Base-by-base conservation (phyloP, 2,888 invertebrate genomes). In the Drosophila parthenogenetica region DNA sequence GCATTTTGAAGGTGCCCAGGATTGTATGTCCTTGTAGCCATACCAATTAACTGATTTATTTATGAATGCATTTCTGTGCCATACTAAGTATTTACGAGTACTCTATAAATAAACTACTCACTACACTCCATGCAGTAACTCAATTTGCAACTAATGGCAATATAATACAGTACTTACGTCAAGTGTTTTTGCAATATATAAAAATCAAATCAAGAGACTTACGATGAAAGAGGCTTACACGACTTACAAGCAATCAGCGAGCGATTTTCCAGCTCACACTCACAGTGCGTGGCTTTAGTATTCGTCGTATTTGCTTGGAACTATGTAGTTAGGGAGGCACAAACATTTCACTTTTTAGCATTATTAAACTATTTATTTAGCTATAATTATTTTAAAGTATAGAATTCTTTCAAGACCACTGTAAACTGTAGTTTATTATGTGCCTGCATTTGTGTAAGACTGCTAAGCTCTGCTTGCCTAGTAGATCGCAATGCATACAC, bases 131-230 rank as follows among this genome's bases (percentile, higher is more conserved):
- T 17, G 25, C 39, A 25, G 11, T 25, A 51, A 13, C 40, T 25
- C 39, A 53, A 25, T 53, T 53, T 14, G 14, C 13, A 13, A 16
- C 53, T 40, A 29, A 40, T 53, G 25, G 22, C 8, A 25, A 14
- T 51, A 40, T 53, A 13, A 40, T 40, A 40, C 17, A 43, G 13
- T 35, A 13, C 35, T 35, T 29, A 29, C 3, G 3, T 35, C 5
- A 42, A 29, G n/a, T 32, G 11, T 2, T 10, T 32, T 11, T 39
- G n/a, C 29, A 54, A 32, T 2, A 16, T 42, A 42, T 16, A 2
- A 3, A 13, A 22, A 16, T 11, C 17, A 19, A 43, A 25, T 54
- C 54, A 32, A 19, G 32, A 54, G 54, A n/a, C 32, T 35, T 35
- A 54, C 5, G 17, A 11, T n/a, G 42, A 19, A 42, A 43, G 42